Percentiles rank a stretch among this genome's conserved stretches.
These are phyloP conservation scores for Cichladusa arquata DNA, from an alignment of 2,113 vertebrate species.

Conservation along the genomic window DNA sequence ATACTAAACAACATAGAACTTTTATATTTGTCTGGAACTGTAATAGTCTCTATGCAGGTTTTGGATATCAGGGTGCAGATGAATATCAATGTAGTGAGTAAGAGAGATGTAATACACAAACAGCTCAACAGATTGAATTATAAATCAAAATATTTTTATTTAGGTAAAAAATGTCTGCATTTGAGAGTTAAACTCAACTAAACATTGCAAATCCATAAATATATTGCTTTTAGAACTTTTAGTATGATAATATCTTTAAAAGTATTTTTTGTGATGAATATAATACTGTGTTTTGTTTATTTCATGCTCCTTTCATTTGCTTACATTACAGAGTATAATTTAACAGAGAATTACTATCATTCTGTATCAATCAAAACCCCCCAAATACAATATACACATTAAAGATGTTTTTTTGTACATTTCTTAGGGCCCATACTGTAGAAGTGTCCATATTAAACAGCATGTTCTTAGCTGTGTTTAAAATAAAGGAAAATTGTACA, in stretches of 20 bases:
- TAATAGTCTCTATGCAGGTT: neutral
- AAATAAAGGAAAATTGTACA: neutral
- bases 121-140: neutral
- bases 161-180: neutral
- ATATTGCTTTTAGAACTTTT: neutral
- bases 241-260: neutral
- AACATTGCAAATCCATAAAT: fast-evolving
- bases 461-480: neutral
- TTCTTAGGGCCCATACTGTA: neutral
- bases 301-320: neutral
- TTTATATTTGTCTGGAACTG: neutral
- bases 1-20: neutral
- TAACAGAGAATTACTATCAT: neutral
- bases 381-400: neutral
- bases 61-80: neutral
- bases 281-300: neutral
- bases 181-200: neutral
- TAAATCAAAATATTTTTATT: neutral
- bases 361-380: neutral
- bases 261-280: neutral
- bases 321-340: neutral
- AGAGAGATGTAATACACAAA: neutral
- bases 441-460: neutral
- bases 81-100: neutral
- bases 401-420: neutral